Base-by-base conservation (phyloP, 2,888 invertebrate genomes). In the Stomorhina lunata region DNA sequence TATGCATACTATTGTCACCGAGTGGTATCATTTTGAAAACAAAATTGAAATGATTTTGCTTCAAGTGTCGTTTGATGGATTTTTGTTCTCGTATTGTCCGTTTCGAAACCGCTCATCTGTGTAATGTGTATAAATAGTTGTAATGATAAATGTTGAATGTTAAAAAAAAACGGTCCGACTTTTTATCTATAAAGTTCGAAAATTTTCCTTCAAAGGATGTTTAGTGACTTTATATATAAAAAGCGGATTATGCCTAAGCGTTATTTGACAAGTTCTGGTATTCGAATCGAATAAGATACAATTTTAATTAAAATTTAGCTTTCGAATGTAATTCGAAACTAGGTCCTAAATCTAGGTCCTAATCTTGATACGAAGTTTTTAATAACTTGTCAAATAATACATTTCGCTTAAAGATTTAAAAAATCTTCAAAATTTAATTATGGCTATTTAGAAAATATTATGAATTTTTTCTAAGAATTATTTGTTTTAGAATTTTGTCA, bases 131-230 rank as follows among this genome's bases (percentile, higher is more conserved):
- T 10, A 12, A n/a, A 48, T 48, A 45, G 10, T 20, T 22, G 22
- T 48, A n/a, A n/a, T 27, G 25, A 55, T 15, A 29, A 55, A 27
- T 15, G 15, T n/a, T 32, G 29, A 55, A 34, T 57, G 20, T 57
- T 17, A 34, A n/a, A 20, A 6, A 32, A 57, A 25, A 40, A n/a
- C n/a, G 9, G 15, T 25, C 40, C 40, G 25, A 5, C 4, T 61
- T 61, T 61, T 37, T 61, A 61, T 61, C 25, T 61, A 40, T 61
- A 61, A 61, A 40, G 61, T 4, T 12, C 4, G 25, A 61, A 3
- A 61, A n/a, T n/a, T n/a, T n/a, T 61, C 61, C 25, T 25, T 6
- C 9, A 9, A 25, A 22, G 40, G 40, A n/a, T 61, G 61, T 37
- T 57, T 12, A 20, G 22, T 25, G 25, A 37, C 40, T 61, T 61